Evolutionary conservation across 2,113 vertebrate species (phyloP).

Genomic region (Spilogale gracilis): DNA sequence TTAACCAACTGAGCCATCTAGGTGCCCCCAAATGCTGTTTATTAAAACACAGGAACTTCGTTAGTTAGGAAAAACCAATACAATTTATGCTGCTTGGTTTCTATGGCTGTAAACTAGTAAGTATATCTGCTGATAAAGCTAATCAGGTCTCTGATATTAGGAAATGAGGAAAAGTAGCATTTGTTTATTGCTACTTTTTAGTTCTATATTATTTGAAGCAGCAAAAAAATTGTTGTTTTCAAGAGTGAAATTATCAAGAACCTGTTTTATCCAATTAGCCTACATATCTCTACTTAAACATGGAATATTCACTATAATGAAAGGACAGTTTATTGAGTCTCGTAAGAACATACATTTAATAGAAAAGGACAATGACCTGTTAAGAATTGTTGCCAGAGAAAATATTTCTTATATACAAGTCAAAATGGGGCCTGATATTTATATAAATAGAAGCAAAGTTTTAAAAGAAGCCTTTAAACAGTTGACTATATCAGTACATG

Average conservation of each 20-base stretch:
- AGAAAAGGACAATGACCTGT: constrained; percentile 68
- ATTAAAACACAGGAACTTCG: not conserved
- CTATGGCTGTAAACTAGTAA: not conserved
- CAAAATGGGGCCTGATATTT: constrained; percentile 68
- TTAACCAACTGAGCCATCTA: too few species aligned
- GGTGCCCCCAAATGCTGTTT: not conserved
- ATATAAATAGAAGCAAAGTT: constrained; percentile 73
- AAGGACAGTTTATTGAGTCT: constrained; percentile 62
- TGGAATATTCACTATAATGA: constrained; percentile 49
- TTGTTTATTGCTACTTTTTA: constrained; percentile 47
- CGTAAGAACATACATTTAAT: constrained; percentile 72
- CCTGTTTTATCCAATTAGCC: constrained; percentile 39
- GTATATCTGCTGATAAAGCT: not conserved
- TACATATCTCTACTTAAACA: constrained; percentile 66
- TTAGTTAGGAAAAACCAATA: constrained; percentile 45
- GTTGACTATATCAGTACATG: constrained; percentile 69
- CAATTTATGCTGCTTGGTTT: constrained; percentile 51
- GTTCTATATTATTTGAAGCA: constrained; percentile 62
- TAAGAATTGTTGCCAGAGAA: constrained; percentile 74
- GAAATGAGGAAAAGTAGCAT: not conserved
- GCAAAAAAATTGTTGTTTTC: constrained; percentile 70
- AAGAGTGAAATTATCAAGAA: constrained; percentile 63
- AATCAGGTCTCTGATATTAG: not conserved
- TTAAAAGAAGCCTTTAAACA: constrained; percentile 58
- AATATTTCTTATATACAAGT: constrained; percentile 53